A percentile compares a stretch with the other conserved stretches of the same genome.
Evolutionary conservation across 2,888 invertebrate species (phyloP).

Genomic region (Drosophila cracens): DNA sequence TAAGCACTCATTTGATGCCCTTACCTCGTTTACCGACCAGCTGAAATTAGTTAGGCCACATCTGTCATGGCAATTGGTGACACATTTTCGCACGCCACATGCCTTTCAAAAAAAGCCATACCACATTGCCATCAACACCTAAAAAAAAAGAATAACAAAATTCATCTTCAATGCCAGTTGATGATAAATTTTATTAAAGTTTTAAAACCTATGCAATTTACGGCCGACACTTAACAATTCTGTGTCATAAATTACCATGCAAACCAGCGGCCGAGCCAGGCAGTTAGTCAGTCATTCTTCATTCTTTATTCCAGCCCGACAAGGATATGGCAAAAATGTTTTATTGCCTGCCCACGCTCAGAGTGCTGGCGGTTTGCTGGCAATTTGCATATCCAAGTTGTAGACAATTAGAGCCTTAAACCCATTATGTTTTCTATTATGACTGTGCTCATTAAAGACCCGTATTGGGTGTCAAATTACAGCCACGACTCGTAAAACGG

Average conservation of each 20-base stretch:
- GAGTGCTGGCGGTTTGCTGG: slow-evolving; percentile 16
- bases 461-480: not conserved
- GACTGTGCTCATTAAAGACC: slow-evolving; percentile 17
- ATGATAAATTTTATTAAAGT: slow-evolving; percentile 68
- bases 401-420: slow-evolving; percentile 52
- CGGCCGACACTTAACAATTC: slow-evolving; percentile 45
- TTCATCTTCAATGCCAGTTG: slow-evolving; percentile 16
- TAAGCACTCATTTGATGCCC: slow-evolving; percentile 59
- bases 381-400: slow-evolving; percentile 58
- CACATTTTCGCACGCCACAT: slow-evolving; percentile 42
- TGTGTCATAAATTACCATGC: slow-evolving; percentile 55
- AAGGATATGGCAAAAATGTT: slow-evolving; percentile 24
- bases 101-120: not conserved
- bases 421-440: slow-evolving; percentile 24
- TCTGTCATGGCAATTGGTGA: slow-evolving; percentile 7
- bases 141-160: not conserved
- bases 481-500: not conserved
- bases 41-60: slow-evolving; percentile 27
- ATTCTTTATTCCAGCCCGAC: not conserved
- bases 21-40: slow-evolving; percentile 43
- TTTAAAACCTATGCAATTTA: slow-evolving; percentile 46
- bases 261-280: not conserved
- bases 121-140: slow-evolving; percentile 9
- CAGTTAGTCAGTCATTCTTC: slow-evolving; percentile 11
- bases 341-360: slow-evolving; percentile 27